phyloP scores from a whole-genome alignment of 2,888 invertebrate genomes.

The Cetonia aurata region DNA sequence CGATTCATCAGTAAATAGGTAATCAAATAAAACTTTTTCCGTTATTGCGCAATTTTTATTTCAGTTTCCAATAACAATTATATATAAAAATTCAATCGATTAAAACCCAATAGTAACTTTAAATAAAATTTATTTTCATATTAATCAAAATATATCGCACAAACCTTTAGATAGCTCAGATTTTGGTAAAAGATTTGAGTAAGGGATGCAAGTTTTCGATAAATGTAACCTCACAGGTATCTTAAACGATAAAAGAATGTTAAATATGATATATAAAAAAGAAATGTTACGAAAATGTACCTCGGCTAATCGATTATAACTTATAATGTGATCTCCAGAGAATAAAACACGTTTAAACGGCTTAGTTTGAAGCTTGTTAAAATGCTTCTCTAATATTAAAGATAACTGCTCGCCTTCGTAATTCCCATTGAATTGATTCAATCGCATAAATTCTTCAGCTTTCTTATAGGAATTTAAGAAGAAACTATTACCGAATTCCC shows the following conservation, averaged over 20 bases:
- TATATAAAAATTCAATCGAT: too few relatives aligned
- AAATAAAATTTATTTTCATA: slow-evolving; percentile 12
- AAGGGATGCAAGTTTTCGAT: slow-evolving; percentile 56
- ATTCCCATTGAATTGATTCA: slow-evolving; percentile 46
- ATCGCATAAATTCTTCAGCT: slow-evolving; percentile 47
- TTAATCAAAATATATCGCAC: slow-evolving; percentile 57
- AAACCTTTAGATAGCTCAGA: slow-evolving; percentile 59
- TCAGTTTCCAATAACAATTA: too few relatives aligned
- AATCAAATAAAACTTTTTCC: neutral
- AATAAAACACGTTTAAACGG: slow-evolving; percentile 54
- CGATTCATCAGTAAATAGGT: neutral
- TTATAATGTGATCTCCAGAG: slow-evolving; percentile 59
- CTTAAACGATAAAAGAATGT: slow-evolving; percentile 50
- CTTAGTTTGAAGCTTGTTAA: slow-evolving; percentile 47
- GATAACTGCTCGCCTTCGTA: slow-evolving; percentile 52
- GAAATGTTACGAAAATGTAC: slow-evolving; percentile 49
- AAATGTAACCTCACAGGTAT: slow-evolving; percentile 59
- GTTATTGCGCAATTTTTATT: too few relatives aligned
- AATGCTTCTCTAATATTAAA: slow-evolving; percentile 48
- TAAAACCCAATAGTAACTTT: neutral
- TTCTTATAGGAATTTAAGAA: slow-evolving; percentile 44
- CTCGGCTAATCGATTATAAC: slow-evolving; percentile 56
- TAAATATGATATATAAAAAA: slow-evolving; percentile 6
- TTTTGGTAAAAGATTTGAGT: slow-evolving; percentile 58
- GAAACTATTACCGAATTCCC: slow-evolving; percentile 9